A percentile compares a stretch with the other conserved stretches of the same genome.
Evolutionary conservation across 2,113 vertebrate species (phyloP).

Genomic region (Myxocyprinus asiaticus): DNA sequence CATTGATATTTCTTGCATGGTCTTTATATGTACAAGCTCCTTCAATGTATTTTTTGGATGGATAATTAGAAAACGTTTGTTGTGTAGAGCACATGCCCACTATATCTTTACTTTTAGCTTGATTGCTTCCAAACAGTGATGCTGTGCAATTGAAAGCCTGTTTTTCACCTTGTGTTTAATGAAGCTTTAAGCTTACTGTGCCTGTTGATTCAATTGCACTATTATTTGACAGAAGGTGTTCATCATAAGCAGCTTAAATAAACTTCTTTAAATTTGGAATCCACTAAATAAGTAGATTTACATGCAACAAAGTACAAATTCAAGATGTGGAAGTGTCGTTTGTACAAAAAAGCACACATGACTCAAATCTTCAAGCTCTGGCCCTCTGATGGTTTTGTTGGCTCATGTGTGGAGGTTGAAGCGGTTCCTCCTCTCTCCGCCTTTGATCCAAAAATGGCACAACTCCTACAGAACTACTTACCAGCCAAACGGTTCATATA

Average conservation of each 20-base stretch:
- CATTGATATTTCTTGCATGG: no score
- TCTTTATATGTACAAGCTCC: no score
- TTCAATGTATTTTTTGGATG: no score
- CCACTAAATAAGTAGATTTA: not conserved
- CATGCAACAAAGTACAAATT: not conserved
- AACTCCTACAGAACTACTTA: conserved; percentile 10
- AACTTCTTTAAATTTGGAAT: conserved; percentile 19
- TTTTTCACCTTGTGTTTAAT: no score
- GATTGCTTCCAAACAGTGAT: no score
- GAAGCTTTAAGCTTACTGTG: not conserved
- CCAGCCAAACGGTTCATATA: conserved; percentile 44
- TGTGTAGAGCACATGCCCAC: no score
- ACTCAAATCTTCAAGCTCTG: conserved; percentile 66
- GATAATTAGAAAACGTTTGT: no score
- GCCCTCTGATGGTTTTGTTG: conserved; percentile 58
- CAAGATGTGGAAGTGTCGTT: conserved; percentile 22
- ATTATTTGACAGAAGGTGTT: not conserved
- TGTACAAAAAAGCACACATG: conserved; percentile 59
- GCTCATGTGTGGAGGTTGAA: conserved; percentile 69
- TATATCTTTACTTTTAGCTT: no score
- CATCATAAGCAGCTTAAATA: no score
- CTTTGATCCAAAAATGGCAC: conserved; percentile 58
- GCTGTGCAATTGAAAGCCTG: no score
- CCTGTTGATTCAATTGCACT: not conserved
- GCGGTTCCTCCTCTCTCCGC: conserved; percentile 59